These are phyloP conservation scores for Tor tambroides DNA, from an alignment of 2,113 vertebrate species.

Conservation along the genomic window DNA sequence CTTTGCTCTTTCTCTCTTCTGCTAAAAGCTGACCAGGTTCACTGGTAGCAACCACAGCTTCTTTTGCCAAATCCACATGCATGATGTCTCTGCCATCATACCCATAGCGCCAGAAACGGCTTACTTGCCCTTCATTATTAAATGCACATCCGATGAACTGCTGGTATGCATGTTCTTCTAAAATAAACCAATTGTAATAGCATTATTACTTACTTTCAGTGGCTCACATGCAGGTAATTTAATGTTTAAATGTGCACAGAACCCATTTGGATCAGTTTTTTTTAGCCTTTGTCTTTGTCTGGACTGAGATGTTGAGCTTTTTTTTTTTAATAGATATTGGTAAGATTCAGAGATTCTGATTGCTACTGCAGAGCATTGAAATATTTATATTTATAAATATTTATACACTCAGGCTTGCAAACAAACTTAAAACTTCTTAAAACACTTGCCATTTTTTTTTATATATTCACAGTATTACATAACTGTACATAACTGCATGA, in stretches of 20 bases:
- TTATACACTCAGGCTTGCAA: no score
- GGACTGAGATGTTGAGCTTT: no score
- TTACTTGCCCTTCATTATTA: conserved; percentile 22
- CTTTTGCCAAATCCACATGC: conserved; percentile 41
- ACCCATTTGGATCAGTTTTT: not conserved
- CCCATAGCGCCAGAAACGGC: conserved; percentile 46
- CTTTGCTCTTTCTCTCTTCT: conserved; percentile 44
- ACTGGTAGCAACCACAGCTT: conserved; percentile 41
- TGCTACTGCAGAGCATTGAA: no score
- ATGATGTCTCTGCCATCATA: conserved; percentile 50
- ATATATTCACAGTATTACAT: not conserved
- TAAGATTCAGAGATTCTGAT: no score
- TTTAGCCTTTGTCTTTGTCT: no score
- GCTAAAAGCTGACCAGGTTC: conserved; percentile 38
- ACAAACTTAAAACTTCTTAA: no score
- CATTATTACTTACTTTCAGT: not conserved
- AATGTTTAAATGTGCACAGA: not conserved
- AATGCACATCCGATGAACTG: conserved; percentile 48
- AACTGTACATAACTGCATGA: no score
- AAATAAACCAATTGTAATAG: not conserved
- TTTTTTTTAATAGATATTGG: no score
- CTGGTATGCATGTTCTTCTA: conserved; percentile 52
- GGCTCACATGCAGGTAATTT: not conserved
- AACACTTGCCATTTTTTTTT: no score
- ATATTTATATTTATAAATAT: no score